These are phyloP conservation scores for Xanthorhoe designata DNA, from an alignment of 2,888 invertebrate genomes.

Conservation along the genomic window DNA sequence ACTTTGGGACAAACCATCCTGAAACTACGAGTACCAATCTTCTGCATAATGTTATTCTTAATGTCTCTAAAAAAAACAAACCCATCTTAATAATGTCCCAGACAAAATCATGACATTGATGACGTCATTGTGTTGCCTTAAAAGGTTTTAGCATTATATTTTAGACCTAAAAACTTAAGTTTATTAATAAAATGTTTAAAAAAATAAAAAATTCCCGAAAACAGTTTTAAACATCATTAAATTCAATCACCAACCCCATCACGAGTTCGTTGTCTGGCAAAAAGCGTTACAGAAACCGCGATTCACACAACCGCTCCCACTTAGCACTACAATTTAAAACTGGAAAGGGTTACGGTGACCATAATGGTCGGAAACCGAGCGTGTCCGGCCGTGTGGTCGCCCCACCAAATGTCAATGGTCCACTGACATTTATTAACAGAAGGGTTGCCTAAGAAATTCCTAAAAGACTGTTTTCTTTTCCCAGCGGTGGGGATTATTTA, in stretches of 20 bases:
- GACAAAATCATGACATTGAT: too few species aligned
- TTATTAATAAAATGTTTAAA: too few species aligned
- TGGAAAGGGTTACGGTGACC: constrained; percentile 48
- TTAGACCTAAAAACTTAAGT: too few species aligned
- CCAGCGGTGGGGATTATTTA: constrained; percentile 50
- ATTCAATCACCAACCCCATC: not conserved
- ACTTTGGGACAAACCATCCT: too few species aligned
- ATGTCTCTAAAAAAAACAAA: too few species aligned
- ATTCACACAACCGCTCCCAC: constrained; percentile 11
- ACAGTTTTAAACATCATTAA: not conserved
- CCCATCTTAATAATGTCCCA: too few species aligned
- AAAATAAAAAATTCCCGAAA: not conserved
- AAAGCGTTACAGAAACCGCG: constrained; percentile 8
- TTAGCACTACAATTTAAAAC: constrained; percentile 29
- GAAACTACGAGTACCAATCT: too few species aligned
- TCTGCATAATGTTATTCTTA: too few species aligned
- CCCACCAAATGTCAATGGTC: constrained; percentile 66
- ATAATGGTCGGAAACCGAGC: constrained; percentile 57
- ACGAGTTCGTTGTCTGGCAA: not conserved
- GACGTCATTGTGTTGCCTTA: too few species aligned
- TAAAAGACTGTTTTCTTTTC: constrained; percentile 66
- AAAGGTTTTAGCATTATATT: too few species aligned
- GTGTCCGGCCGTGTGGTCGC: constrained; percentile 53
- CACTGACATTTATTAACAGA: constrained; percentile 81
- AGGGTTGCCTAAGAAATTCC: constrained; percentile 73